Conservation (phyloP, 1,140 invertebrate species). For the Drosophila aff. region DNA sequence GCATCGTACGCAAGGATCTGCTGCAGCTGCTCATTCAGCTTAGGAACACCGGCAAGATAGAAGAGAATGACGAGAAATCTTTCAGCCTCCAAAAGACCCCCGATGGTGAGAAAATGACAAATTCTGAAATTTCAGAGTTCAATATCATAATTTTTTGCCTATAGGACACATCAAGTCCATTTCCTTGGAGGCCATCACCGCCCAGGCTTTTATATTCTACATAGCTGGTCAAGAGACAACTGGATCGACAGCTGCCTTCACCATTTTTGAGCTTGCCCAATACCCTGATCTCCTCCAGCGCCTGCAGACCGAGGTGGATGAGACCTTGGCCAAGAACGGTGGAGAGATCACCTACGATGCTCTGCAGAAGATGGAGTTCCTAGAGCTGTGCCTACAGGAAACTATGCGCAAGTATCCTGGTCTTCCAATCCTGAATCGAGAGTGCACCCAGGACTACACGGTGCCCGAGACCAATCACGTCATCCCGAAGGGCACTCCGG, state of each 20-base stretch:
- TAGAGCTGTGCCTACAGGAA: conserved; percentile 87
- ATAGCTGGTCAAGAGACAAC: conserved; percentile 91
- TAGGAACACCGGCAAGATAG: conserved; percentile 85
- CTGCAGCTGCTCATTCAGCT: conserved; percentile 86
- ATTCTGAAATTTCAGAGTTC: too few relatives aligned
- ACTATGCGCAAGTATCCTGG: conserved; percentile 88
- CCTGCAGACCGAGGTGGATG: conserved; percentile 87
- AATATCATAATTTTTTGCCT: too few relatives aligned
- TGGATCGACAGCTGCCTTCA: conserved; percentile 87
- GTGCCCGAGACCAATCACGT: conserved; percentile 80
- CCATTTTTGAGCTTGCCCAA: conserved; percentile 87
- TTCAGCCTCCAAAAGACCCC: conserved; percentile 58
- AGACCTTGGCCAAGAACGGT: conserved; percentile 83
- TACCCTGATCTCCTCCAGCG: conserved; percentile 87
- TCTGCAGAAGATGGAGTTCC: conserved; percentile 86
- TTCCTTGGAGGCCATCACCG: conserved; percentile 86
- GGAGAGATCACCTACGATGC: conserved; percentile 86
- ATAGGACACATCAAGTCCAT: conserved; percentile 51
- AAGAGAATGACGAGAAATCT: conserved; percentile 56
- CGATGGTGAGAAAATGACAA: background rate
- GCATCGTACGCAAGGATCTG: conserved; percentile 86
- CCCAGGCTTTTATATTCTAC: conserved; percentile 89
- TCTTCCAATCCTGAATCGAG: conserved; percentile 86
- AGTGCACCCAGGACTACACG: conserved; percentile 84
- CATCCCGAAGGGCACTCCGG: conserved; percentile 85